Conservation (phyloP, 2,113 vertebrate genomes). For the Seriola rivoliana region DNA sequence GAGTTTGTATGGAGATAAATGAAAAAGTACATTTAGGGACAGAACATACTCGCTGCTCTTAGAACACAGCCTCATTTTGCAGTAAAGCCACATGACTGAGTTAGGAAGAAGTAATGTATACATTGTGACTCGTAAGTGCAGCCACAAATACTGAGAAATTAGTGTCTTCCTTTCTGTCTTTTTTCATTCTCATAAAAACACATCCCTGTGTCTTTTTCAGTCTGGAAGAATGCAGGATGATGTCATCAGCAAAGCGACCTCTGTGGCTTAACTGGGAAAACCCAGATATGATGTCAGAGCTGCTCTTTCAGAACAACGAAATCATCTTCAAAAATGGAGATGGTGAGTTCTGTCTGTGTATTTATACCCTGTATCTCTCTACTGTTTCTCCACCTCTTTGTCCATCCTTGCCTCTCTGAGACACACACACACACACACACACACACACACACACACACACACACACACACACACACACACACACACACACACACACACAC, state of each 20-base stretch:
- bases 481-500: too few relatives aligned
- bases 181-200: background rate
- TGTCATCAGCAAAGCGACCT: conserved; percentile 98
- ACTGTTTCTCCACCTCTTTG: background rate
- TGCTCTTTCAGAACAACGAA: conserved; percentile 99
- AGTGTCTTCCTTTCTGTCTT: background rate
- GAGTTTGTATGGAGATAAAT: background rate
- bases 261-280: conserved; percentile 99
- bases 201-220: conserved; percentile 77
- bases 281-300: conserved; percentile 99
- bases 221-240: conserved; percentile 98
- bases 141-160: background rate
- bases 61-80: background rate
- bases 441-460: conserved; percentile 5
- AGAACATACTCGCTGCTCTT: background rate
- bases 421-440: too few relatives aligned
- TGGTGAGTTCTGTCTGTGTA: conserved; percentile 84
- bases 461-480: conserved; percentile 18
- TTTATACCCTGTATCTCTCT: background rate
- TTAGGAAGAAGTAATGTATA: background rate
- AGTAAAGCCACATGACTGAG: background rate
- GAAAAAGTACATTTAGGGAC: conserved; percentile 1
- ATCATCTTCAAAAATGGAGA: conserved; percentile 99
- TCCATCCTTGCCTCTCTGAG: background rate
- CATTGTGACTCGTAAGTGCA: background rate